Evolutionary conservation across 2,888 invertebrate genomes (phyloP), one percentile per base, ranked within the genome.

Genomic region (Shargacucullia verbasci): DNA sequence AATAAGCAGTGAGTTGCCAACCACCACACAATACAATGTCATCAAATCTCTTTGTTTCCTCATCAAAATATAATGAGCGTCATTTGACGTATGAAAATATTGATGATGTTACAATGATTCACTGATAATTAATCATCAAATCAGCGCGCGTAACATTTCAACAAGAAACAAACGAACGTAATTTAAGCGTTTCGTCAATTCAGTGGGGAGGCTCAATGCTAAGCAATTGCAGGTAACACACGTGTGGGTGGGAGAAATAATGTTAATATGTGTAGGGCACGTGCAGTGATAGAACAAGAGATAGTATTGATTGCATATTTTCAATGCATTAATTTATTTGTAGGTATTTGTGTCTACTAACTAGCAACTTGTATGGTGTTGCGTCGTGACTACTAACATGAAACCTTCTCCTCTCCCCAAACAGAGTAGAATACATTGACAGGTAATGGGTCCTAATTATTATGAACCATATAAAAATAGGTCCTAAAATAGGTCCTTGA

Each of bases 121-220:
- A 75, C 12, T 27, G 49, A 61, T 55, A 29, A 29, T 29, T 29
- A 29, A 52, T 46, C 50, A 56, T 40, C n/a, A 45, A 61, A 65
- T 65, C 34, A 53, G 39, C 39, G 34, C 50, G 67, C 53, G 50
- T 58, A 50, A 62, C 33, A 50, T 59, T 64, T 56, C 37, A 58
- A 48, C 27, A 38, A 55, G 52, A 66, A 65, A 61, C 33, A 44
- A 63, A 68, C 57, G 5, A 44, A 53, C 37, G 29, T 45, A 37
- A 63, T 66, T 67, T 57, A 54, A 46, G 55, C 57, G 43, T 69
- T 70, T 66, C 55, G 48, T 53, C 54, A 72, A 73, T 72, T 73
- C 58, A 20, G 6, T 57, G 65, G 67, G 67, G 71, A 72, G 47
- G 47, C 43, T 71, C 70, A 73, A 72, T 78, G 70, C 65, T 73